Evolutionary conservation across 2,113 vertebrate genomes (phyloP).

Genomic region (Noctilio leporinus): DNA sequence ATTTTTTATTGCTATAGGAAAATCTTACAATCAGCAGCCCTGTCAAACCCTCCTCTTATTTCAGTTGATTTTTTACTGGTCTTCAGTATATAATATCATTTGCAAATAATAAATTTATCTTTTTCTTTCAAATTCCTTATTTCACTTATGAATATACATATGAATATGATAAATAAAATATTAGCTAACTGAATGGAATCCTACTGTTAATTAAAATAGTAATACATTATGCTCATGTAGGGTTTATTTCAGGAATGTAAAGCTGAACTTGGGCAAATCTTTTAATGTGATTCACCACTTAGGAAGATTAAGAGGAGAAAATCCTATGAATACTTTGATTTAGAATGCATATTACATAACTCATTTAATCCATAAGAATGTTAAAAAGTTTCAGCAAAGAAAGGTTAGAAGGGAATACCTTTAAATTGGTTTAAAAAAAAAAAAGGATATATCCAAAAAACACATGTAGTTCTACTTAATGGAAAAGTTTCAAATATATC

Average conservation of each 20-base stretch:
- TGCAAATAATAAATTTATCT: neutral
- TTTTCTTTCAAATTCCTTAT: neutral
- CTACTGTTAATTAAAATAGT: neutral
- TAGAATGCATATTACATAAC: neutral
- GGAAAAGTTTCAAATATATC: neutral
- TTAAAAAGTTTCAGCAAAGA: neutral
- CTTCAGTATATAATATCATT: neutral
- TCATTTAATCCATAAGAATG: neutral
- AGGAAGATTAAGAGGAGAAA: neutral
- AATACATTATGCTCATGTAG: neutral
- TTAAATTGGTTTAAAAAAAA: neutral
- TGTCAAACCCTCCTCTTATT: neutral
- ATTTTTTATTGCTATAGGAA: neutral
- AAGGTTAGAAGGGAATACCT: neutral
- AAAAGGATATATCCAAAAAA: neutral
- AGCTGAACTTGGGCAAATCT: neutral
- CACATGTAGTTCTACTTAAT: neutral
- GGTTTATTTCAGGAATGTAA: neutral
- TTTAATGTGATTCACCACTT: neutral
- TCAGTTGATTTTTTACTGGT: neutral
- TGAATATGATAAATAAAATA: constrained; percentile 1
- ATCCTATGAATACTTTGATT: neutral
- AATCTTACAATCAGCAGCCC: neutral
- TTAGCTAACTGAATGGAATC: neutral
- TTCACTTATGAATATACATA: neutral